Evolutionary conservation across 2,113 vertebrate genomes (phyloP), one percentile per base, ranked within the genome.

Genomic region (Bubo bubo): DNA sequence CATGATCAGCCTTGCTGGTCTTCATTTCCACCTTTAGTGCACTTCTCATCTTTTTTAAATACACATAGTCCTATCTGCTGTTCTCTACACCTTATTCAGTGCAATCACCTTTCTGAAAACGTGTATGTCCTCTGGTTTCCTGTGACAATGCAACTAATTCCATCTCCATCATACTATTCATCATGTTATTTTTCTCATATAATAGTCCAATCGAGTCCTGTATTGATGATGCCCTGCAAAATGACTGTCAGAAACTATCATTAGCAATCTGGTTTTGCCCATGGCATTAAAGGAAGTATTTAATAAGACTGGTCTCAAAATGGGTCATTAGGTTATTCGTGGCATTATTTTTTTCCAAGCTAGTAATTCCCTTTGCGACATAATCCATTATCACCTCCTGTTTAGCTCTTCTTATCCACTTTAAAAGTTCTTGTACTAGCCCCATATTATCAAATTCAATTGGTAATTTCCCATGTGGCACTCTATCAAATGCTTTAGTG

Each of bases 321-420:
- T 80, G 32, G 58, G 67, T 90, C 79, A 70, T 76, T 68, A 68
- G 71, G 58, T 90, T 95, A 92, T 72, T 92, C 13, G 1, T 39
- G 62, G 34, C 28, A 86, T 86, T 79, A 81, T 3, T 3, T 76
- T 95, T 88, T 62, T 90, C 62, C 66, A 86, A 90, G 19, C 6
- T 86, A 58, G 75, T 49, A 83, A 96, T 96, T 95, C 75, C 24
- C 53, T 90, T 90, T 80, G 70, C 58, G 64, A 39, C 27, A 79
- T 83, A 90, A 95, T 92, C 90, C 91, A 93, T 97, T 95, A 96
- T 92, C 93, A 95, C 82, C 58, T 97, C 41, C 86, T 79, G 95
- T 72, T 96, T 95, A 90, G 75, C 86, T 93, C 90, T 94, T 92
- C 79, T 89, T 89, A 92, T 76, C 86, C 74, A 76, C 66, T 95